Evolutionary conservation across 2,888 invertebrate genomes (phyloP), one percentile per base, ranked within the genome.

Genomic region (Horisme vitalbata): DNA sequence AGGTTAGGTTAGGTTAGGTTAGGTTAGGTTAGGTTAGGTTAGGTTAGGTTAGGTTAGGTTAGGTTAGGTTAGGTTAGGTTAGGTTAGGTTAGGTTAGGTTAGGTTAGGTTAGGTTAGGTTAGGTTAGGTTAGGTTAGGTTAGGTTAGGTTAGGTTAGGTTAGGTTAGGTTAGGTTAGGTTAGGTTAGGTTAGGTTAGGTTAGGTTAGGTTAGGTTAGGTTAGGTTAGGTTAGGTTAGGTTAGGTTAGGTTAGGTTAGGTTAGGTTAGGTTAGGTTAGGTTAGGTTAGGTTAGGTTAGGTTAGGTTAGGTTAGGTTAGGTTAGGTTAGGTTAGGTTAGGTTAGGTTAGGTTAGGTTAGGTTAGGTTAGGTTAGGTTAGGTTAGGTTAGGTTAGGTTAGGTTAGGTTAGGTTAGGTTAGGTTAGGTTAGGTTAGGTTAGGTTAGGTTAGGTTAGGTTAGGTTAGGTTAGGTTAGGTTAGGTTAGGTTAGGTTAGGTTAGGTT

Each of bases 121-220:
- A 55, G 55, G 55, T 55, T 55, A 55, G 55, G 55, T 55, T 55
- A 51, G 55, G 55, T 55, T 55, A 55, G 55, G 55, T 55, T 55
- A 51, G 51, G 55, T 51, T 55, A 47, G 51, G 55, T 55, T 55
- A 54, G 55, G 51, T 55, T 51, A 55, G 54, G 54, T 55, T 51
- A 47, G 54, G 54, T 47, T 51, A 47, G 54, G 45, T 51, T 50
- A 46, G 55, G 47, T 55, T 53, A 53, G 53, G 52, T 53, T 53
- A 41, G 47, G 47, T 47, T 47, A 41, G 47, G 47, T 47, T 47
- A 41, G 47, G 47, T 41, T 47, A 37, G 41, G 41, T 36, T 41
- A 41, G 47, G 47, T 44, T 41, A 28, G 33, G 41, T 41, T 41
- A 32, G 47, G 41, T 41, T 37, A 41, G 46, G 46, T 41, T 41